Evolutionary conservation across 1,140 invertebrate species (phyloP).

Genomic region (Magallana angulata): DNA sequence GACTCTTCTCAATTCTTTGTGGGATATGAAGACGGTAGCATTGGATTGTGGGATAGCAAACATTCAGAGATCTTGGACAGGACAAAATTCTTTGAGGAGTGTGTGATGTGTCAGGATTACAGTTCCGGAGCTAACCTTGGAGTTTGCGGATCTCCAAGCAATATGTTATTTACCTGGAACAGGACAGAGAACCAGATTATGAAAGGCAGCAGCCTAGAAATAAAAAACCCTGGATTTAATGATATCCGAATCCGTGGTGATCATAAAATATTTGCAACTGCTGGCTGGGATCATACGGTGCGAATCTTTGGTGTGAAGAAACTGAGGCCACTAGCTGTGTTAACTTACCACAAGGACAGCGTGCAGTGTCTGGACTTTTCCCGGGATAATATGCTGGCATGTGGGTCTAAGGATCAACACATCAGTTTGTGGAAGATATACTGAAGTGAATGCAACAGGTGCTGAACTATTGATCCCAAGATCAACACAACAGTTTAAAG

Average conservation of each 20-base stretch:
- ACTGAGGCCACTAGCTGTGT: conserved; percentile 86
- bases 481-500: too few species aligned
- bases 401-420: conserved; percentile 70
- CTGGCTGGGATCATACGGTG: conserved; percentile 88
- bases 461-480: too few species aligned
- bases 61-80: conserved; percentile 49
- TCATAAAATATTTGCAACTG: conserved; percentile 87
- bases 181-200: conserved; percentile 51
- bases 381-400: conserved; percentile 64
- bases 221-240: conserved; percentile 70
- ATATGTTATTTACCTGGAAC: conserved; percentile 56
- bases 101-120: conserved; percentile 69
- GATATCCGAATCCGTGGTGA: conserved; percentile 86
- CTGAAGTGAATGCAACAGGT: neutral
- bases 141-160: conserved; percentile 63
- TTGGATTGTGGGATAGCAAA: conserved; percentile 69
- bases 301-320: conserved; percentile 90
- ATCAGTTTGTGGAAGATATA: conserved; percentile 74
- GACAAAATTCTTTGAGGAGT: conserved; percentile 56
- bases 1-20: conserved; percentile 55
- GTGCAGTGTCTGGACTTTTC: conserved; percentile 69
- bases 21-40: conserved; percentile 71
- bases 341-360: conserved; percentile 80
- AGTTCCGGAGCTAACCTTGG: conserved; percentile 52
- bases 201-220: neutral